Evolutionary conservation across 2,113 vertebrate genomes (phyloP), one percentile per base, ranked within the genome.

Genomic region (Amazona guildingii): DNA sequence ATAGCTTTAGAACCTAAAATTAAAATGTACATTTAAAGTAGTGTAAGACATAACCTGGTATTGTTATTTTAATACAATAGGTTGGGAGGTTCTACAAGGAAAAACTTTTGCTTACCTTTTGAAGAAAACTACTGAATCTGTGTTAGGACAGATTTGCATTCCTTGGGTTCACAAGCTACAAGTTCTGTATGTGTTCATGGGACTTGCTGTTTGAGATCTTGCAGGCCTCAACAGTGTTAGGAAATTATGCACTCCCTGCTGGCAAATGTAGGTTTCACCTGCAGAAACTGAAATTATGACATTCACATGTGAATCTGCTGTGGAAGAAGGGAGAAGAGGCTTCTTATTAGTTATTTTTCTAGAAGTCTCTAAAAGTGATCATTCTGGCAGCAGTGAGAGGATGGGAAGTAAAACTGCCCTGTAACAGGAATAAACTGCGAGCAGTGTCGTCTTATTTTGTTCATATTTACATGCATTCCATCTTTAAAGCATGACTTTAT

Each of bases 181-280:
- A 6, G 31, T 39, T 66, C 37, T 52, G 14, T 27, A 3, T 2
- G 1, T 44, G 46, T 49, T 78, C 0, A 0, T 19, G 62, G 68
- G 73, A 79, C 20, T 44, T 1, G 3, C 46, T 75, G 35, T 16
- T 17, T 8, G 75, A 41, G 33, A 15, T 29, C 31, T 55, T 69
- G 63, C 31, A 19, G 43, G 69, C 33, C 39, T 69, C 46, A 8
- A 2, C 13, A 18, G 23, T 48, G 31, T 27, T 37, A 73, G n/a
- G 37, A 39, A 28, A 24, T 9, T 17, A 20, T 48, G 31, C 12
- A 14, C 39, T 79, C 23, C 23, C 12, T 63, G 16, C 48, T 69
- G 69, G 31, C 57, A 62, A 44, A 44, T 11, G 1, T 11, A 25
- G 33, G 9, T 29, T 82, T 86, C 20, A 17, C 46, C 28, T 90